Percentiles rank a stretch among this genome's conserved stretches.
phyloP scores from a whole-genome alignment of 2,888 invertebrate species.

The Lucinisca nassula region DNA sequence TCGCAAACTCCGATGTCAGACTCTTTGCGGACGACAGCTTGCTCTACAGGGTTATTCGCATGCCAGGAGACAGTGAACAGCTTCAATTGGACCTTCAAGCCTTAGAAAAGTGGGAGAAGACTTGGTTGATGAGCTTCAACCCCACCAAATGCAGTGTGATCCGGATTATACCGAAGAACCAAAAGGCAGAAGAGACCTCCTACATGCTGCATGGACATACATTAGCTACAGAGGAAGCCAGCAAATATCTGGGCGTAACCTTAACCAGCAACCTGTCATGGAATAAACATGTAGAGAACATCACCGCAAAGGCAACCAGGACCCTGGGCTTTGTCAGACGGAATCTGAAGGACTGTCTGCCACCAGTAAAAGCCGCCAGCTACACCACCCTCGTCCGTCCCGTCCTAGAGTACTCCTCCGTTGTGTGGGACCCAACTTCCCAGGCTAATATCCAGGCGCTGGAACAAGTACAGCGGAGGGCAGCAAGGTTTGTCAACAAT shows the following conservation, averaged over 20 bases:
- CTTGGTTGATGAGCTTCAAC: neutral
- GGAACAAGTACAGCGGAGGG: neutral
- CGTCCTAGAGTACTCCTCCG: neutral
- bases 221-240: neutral
- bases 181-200: neutral
- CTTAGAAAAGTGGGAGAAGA: neutral
- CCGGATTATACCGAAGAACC: neutral
- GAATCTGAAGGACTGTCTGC: neutral
- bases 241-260: neutral
- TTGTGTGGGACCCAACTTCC: neutral
- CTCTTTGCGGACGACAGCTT: neutral
- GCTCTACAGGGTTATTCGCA: neutral
- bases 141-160: neutral
- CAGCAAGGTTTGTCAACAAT: neutral
- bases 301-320: neutral
- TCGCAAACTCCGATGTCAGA: neutral
- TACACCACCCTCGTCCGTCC: neutral
- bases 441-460: neutral
- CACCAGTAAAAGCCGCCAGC: neutral
- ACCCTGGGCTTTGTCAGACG: neutral
- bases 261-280: neutral
- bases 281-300: neutral
- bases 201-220: conserved; percentile 1
- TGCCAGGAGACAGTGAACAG: neutral
- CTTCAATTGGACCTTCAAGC: neutral